Percentiles rank a stretch among this genome's conserved stretches.
phyloP scores from a whole-genome alignment of 2,888 invertebrate species.

The Drosophila subquinaria region DNA sequence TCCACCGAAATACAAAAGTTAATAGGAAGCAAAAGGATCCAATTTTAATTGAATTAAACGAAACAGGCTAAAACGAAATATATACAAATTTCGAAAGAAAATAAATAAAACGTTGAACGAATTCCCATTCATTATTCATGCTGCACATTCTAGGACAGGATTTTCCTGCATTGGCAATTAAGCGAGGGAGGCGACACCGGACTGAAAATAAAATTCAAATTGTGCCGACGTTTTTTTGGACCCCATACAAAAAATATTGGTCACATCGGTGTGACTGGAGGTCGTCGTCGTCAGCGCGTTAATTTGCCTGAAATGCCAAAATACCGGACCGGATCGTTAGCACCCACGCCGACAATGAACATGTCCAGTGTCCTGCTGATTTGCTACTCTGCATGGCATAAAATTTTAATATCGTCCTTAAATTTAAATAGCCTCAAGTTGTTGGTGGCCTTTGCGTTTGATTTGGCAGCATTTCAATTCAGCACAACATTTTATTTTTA shows the following conservation, averaged over 20 bases:
- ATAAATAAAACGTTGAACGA: constrained; percentile 3
- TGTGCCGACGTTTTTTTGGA: constrained; percentile 14
- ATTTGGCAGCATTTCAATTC: constrained; percentile 63
- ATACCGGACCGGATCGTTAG: constrained; percentile 52
- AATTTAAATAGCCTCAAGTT: constrained; percentile 73
- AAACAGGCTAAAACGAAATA: constrained; percentile 10
- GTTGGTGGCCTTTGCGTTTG: constrained; percentile 54
- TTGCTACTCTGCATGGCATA: constrained; percentile 42
- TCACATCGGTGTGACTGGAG: not conserved
- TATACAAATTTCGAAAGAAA: not conserved
- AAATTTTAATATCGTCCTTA: constrained; percentile 73
- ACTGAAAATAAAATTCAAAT: constrained; percentile 43
- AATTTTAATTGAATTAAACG: constrained; percentile 14
- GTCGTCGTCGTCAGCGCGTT: constrained; percentile 33
- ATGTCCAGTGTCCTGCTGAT: constrained; percentile 46
- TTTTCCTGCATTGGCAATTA: constrained; percentile 35
- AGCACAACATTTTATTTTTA: constrained; percentile 54
- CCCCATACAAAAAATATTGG: constrained; percentile 11
- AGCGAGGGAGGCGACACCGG: constrained; percentile 17
- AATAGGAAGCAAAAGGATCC: constrained; percentile 5
- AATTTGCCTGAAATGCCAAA: constrained; percentile 68
- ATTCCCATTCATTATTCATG: constrained; percentile 33
- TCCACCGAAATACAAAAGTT: constrained; percentile 6
- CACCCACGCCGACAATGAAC: constrained; percentile 58
- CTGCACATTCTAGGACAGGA: constrained; percentile 14